These are phyloP conservation scores for Pachyrhynchus sulphureomaculatus DNA, from an alignment of 1,140 invertebrate genomes.

Conservation along the genomic window DNA sequence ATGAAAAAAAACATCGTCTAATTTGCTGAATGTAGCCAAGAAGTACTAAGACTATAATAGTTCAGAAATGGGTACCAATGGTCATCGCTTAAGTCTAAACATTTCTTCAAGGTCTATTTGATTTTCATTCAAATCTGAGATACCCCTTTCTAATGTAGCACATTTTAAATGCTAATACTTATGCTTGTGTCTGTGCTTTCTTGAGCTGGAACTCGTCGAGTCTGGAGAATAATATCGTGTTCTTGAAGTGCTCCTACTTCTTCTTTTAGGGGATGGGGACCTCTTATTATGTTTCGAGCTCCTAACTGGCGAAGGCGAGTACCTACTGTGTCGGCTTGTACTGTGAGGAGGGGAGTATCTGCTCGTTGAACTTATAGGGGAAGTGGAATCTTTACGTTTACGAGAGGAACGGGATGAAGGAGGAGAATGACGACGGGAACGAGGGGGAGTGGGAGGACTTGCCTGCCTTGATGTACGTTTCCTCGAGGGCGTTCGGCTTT, in stretches of 20 bases:
- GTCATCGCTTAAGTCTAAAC: background rate
- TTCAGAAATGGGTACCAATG: background rate
- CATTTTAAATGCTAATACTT: constrained; percentile 40
- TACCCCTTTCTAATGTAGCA: background rate
- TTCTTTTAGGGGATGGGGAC: constrained; percentile 38
- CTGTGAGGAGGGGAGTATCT: constrained; percentile 44
- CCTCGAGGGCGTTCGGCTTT: constrained; percentile 47
- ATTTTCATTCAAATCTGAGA: background rate
- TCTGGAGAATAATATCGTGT: constrained; percentile 46
- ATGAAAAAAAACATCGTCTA: too few species aligned
- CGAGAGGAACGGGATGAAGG: constrained; percentile 42
- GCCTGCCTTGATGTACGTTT: constrained; percentile 42
- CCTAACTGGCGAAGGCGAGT: constrained; percentile 38
- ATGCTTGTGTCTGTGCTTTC: constrained; percentile 50
- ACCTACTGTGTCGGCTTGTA: constrained; percentile 34
- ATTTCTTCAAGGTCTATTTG: background rate
- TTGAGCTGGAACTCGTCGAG: constrained; percentile 28
- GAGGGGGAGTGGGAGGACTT: constrained; percentile 46
- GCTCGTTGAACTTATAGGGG: constrained; percentile 44
- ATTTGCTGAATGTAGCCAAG: too few species aligned
- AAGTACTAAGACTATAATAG: background rate
- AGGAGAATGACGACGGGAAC: constrained; percentile 45
- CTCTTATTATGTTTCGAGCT: constrained; percentile 24
- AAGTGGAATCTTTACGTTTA: constrained; percentile 43
- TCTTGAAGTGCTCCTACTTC: constrained; percentile 38